Base-by-base conservation (phyloP, 2,888 invertebrate species). In the Drosophila nr. fundita region DNA sequence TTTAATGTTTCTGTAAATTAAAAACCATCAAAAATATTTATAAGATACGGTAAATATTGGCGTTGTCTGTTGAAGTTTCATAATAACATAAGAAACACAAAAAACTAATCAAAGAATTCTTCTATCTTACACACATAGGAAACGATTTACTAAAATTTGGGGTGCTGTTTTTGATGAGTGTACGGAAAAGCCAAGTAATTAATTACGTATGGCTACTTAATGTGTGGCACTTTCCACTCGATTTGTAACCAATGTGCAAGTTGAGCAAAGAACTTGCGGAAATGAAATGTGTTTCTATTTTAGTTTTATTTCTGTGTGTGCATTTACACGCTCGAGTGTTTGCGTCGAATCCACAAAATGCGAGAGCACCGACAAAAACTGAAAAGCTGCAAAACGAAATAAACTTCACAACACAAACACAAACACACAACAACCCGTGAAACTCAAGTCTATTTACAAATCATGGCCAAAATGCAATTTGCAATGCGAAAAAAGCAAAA, bases 251-350 rank as follows among this genome's bases (percentile, higher is more conserved):
- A 79, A 15, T 67, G 77, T 72, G 67, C 42, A 38, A 34, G 42
- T 66, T 55, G 36, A 54, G 32, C 21, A 67, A 50, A 76, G 77
- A 87, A 87, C 87, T 87, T 88, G 85, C 88, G 86, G 90, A 87
- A 87, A 89, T 87, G 90, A 87, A 87, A 87, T 87, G 86, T 89
- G 80, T 87, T 89, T 89, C 85, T 84, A 87, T 85, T 89, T 89
- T 77, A 85, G 89, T 85, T 83, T 82, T 74, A 73, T 73, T 79
- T 76, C 67, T 50, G 70, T 79, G 70, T 83, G 76, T 81, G 73
- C 84, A 77, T 73, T 89, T 89, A 74, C 87, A 82, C 80, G 83
- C 74, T 85, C 63, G 74, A 89, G 90, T 87, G 79, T 87, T 89
- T 87, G 86, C 69, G 49, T 34, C 55, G 66, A 68, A 68, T 65